A percentile compares a stretch with the other conserved stretches of the same genome.
phyloP scores from a whole-genome alignment of 2,888 invertebrate species.

The Frankliniella intonsa region DNA sequence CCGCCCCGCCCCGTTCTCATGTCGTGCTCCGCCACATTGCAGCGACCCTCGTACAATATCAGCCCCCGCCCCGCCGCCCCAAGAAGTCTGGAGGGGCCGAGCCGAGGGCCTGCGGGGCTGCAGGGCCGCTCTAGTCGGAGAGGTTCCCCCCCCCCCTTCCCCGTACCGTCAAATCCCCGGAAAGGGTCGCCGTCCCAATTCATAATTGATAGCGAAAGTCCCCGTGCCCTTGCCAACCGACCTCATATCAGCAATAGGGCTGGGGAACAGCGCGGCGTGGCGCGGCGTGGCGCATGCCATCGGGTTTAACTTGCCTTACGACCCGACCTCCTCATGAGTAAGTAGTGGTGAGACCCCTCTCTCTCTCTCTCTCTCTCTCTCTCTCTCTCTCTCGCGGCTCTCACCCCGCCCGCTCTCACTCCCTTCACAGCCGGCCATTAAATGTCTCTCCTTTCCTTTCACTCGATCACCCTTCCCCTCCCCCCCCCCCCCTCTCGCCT shows the following conservation, averaged over 20 bases:
- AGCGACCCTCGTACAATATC: too few species aligned
- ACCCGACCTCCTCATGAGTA: too few species aligned
- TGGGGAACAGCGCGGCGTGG: background rate
- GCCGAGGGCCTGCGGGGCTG: too few species aligned
- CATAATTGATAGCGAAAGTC: conserved; percentile 5
- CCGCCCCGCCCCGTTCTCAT: too few species aligned
- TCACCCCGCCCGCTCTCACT: background rate
- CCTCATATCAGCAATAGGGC: background rate
- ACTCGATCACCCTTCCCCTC: background rate
- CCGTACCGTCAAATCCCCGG: background rate
- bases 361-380: background rate
- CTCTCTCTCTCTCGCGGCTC: background rate
- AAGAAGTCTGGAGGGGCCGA: too few species aligned
- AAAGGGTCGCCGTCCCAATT: background rate
- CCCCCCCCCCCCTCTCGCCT: background rate
- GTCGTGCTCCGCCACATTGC: too few species aligned
- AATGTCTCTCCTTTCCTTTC: background rate
- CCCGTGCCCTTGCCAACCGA: background rate
- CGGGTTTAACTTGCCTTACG: too few species aligned
- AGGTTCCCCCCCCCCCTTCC: background rate
- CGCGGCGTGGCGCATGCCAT: too few species aligned
- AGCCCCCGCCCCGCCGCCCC: too few species aligned
- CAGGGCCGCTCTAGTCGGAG: too few species aligned
- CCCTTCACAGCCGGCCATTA: background rate
- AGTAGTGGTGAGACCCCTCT: background rate